A percentile compares a stretch with the other conserved stretches of the same genome.
These are phyloP conservation scores for Neopipo cinnamomea DNA, from an alignment of 2,113 vertebrate genomes.

Conservation along the genomic window DNA sequence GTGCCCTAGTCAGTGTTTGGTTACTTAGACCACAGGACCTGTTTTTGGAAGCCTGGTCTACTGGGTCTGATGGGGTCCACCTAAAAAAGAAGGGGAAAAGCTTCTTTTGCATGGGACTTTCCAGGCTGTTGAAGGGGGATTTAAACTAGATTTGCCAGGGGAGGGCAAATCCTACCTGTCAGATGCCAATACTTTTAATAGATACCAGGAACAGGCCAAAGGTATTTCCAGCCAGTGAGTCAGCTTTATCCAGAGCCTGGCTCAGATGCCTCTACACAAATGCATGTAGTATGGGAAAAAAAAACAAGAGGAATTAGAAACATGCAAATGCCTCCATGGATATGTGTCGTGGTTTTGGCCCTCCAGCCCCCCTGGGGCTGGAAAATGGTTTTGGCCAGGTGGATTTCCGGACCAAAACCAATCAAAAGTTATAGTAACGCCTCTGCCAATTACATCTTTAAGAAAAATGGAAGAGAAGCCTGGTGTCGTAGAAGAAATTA, in stretches of 20 bases:
- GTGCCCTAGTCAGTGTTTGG: not conserved
- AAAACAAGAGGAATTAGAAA: not conserved
- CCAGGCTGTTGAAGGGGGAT: not conserved
- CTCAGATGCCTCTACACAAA: not conserved
- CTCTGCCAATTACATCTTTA: no score
- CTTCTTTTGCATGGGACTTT: not conserved
- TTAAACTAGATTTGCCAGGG: not conserved
- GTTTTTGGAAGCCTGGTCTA: not conserved
- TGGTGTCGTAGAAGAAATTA: no score
- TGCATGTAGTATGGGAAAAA: accelerated
- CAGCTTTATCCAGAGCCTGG: not conserved
- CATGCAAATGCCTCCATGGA: no score
- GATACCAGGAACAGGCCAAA: not conserved
- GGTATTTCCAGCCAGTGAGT: not conserved
- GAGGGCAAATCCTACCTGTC: not conserved
- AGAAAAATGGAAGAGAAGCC: no score
- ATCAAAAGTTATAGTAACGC: no score
- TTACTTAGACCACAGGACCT: not conserved
- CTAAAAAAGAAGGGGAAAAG: not conserved
- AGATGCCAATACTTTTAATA: not conserved
- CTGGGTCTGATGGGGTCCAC: not conserved
- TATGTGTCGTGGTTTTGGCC: no score
- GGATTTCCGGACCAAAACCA: no score
- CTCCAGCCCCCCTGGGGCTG: no score
- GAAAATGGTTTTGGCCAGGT: no score